phyloP scores from a whole-genome alignment of 1,140 invertebrate species.

The Drosophila arawakana region DNA sequence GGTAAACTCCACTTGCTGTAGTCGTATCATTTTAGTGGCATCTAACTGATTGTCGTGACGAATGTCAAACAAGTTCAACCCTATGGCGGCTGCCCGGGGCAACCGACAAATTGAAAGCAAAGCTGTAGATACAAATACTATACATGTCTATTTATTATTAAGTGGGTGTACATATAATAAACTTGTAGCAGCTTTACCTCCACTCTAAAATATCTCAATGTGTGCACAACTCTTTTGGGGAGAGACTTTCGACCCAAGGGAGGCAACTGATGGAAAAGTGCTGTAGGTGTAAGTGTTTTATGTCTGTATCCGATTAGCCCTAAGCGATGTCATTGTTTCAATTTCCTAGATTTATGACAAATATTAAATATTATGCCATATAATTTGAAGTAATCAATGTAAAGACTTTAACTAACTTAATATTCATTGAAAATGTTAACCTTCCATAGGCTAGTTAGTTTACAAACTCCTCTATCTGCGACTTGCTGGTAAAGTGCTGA shows the following conservation, averaged over 20 bases:
- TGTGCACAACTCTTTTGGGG: not conserved
- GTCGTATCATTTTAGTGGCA: slow-evolving; percentile 27
- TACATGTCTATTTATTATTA: slow-evolving; percentile 39
- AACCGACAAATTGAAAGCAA: slow-evolving; percentile 56
- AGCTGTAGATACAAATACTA: slow-evolving; percentile 49
- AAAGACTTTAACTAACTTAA: too few relatives aligned
- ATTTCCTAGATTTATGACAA: not conserved
- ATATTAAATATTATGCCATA: too few relatives aligned
- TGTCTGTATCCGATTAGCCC: not conserved
- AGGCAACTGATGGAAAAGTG: not conserved
- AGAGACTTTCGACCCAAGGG: not conserved
- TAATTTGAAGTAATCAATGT: too few relatives aligned
- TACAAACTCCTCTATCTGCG: not conserved
- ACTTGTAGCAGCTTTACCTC: slow-evolving; percentile 6
- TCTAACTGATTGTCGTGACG: slow-evolving; percentile 52
- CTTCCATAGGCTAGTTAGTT: too few relatives aligned
- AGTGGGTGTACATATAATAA: slow-evolving; percentile 20
- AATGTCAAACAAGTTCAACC: slow-evolving; percentile 73
- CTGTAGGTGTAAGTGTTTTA: slow-evolving; percentile 1
- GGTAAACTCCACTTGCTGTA: slow-evolving; percentile 6
- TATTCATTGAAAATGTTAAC: too few relatives aligned
- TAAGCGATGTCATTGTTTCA: not conserved
- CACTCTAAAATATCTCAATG: too few relatives aligned
- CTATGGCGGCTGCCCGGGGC: slow-evolving; percentile 67
- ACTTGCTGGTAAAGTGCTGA: slow-evolving; percentile 26